These are phyloP conservation scores for Ferrisia virgata DNA, from an alignment of 2,888 invertebrate genomes.

Conservation along the genomic window DNA sequence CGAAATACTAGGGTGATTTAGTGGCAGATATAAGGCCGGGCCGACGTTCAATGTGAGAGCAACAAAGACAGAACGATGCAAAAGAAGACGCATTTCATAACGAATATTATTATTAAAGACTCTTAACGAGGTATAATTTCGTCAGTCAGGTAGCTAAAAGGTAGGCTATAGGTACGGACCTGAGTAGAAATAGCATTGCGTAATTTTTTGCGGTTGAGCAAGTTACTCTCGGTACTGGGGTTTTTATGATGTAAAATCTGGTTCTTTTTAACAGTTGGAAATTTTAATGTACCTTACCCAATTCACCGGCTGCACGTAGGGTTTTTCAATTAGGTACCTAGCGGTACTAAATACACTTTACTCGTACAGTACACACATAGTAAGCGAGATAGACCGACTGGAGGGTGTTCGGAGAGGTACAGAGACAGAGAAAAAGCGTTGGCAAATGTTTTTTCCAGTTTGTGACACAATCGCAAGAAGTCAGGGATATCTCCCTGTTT, in stretches of 20 bases:
- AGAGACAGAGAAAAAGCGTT: not conserved
- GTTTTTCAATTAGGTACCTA: conserved; percentile 4
- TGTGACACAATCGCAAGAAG: conserved; percentile 36
- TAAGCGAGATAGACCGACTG: too few species aligned
- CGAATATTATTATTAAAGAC: not conserved
- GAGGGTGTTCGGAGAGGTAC: not conserved
- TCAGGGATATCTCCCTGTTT: conserved; percentile 31
- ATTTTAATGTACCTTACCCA: conserved; percentile 40
- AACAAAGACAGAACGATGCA: not conserved
- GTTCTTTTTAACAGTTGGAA: conserved; percentile 39
- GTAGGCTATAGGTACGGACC: too few species aligned
- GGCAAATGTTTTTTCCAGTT: conserved; percentile 37
- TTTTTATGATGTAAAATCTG: not conserved
- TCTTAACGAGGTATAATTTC: not conserved
- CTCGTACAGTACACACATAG: not conserved
- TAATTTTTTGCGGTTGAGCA: conserved; percentile 43
- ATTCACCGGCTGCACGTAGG: conserved; percentile 33
- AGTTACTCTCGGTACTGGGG: not conserved
- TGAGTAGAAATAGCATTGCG: conserved; percentile 33
- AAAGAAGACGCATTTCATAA: not conserved
- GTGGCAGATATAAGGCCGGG: too few species aligned
- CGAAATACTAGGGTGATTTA: too few species aligned
- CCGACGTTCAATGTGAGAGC: not conserved
- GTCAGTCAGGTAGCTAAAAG: conserved; percentile 28
- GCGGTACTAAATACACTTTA: not conserved